These are phyloP conservation scores for Callimorpha dominula DNA, from an alignment of 2,888 invertebrate genomes.

Conservation along the genomic window DNA sequence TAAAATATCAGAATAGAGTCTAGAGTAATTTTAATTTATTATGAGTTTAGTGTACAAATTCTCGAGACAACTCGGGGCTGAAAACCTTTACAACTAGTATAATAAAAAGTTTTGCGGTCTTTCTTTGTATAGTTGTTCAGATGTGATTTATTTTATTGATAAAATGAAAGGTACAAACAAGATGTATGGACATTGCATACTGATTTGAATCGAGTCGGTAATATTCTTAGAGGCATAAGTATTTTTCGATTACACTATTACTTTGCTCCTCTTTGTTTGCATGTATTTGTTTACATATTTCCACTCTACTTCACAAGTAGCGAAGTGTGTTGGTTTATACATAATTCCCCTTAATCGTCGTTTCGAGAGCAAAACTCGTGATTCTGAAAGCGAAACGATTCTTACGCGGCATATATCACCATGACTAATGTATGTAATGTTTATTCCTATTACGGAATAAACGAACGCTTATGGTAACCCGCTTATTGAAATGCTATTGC, in stretches of 20 bases:
- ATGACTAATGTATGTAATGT: constrained; percentile 51
- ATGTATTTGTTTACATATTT: constrained; percentile 51
- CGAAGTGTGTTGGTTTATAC: constrained; percentile 46
- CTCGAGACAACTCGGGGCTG: constrained; percentile 70
- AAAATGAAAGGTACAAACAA: constrained; percentile 69
- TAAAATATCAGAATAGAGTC: constrained; percentile 44
- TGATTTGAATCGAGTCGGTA: constrained; percentile 56
- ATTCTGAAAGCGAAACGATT: constrained; percentile 78
- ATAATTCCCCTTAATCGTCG: constrained; percentile 55
- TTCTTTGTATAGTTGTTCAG: constrained; percentile 55
- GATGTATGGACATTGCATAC: constrained; percentile 62
- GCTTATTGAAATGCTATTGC: constrained; percentile 49
- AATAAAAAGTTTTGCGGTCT: constrained; percentile 65
- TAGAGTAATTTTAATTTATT: constrained; percentile 65
- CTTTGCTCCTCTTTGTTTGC: background rate
- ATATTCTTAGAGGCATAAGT: constrained; percentile 8
- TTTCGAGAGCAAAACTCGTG: constrained; percentile 79
- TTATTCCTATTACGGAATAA: constrained; percentile 53
- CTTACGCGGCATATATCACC: constrained; percentile 55
- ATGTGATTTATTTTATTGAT: constrained; percentile 71
- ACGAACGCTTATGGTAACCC: constrained; percentile 47
- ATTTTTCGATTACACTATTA: constrained; percentile 3
- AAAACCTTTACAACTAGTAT: constrained; percentile 67
- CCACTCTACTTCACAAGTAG: constrained; percentile 48
- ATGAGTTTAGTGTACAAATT: constrained; percentile 70